Evolutionary conservation across 1,140 invertebrate genomes (phyloP), one percentile per base, ranked within the genome.

Genomic region (Agrypnia vestita): DNA sequence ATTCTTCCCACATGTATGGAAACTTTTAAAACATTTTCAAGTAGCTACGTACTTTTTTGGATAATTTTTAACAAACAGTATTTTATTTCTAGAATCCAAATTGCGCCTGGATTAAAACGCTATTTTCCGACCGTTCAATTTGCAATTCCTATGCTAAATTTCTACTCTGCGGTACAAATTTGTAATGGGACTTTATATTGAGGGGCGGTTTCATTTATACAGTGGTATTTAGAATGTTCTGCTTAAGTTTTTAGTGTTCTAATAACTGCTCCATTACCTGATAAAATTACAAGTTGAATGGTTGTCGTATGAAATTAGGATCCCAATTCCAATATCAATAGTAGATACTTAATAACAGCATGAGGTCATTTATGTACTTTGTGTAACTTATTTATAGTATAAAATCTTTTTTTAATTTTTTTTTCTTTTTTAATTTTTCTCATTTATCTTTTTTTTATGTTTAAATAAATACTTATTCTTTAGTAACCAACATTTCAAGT

Each of bases 101-200:
- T 62, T 13, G 19, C 25, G 0, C 9, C 25, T 19, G 61, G 10
- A 73, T 73, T 73, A 11, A 25, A 53, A 53, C 49, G 49, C 51
- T 55, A 55, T 55, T 53, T 73, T 8, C 67, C 47, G 47, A 19
- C 49, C 69, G 69, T 73, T 73, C 69, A 73, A 73, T 73, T 73
- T 73, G 69, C 69, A 73, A 73, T 73, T 55, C 51, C 47, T 73
- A 73, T 73, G 69, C 47, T 73, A 73, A 73, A 73, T 35, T 69
- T 55, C 69, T 49, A 73, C 69, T 73, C 49, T 73, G 69, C 49
- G 69, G 69, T 46, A 71, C 67, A 71, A 71, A 71, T 73, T 73
- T 55, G 47, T 73, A 73, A 73, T 73, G 69, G 69, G 49, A 21
- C 69, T 73, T 73, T 73, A 73, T 73, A 73, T 53, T 55, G 69